Conservation (phyloP, 2,888 invertebrate genomes). For the Drosophila acutilabella region DNA sequence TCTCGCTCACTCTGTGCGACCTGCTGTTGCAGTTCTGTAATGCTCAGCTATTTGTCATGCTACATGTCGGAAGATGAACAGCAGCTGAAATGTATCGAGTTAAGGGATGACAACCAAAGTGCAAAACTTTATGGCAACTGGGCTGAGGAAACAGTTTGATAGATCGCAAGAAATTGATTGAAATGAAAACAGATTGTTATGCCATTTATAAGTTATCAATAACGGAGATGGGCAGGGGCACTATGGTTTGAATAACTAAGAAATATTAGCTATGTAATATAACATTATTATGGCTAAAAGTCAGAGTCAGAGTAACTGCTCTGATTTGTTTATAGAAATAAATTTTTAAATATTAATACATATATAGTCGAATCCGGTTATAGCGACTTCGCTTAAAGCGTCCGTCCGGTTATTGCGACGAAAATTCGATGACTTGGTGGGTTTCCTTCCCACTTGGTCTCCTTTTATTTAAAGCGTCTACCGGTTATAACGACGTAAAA, state of each 20-base stretch:
- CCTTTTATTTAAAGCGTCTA: no score
- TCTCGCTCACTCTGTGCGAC: conserved; percentile 23
- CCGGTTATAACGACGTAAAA: no score
- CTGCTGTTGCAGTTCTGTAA: conserved; percentile 65
- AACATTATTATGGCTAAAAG: background rate
- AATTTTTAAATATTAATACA: no score
- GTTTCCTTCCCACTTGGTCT: no score
- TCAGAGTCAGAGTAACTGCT: no score
- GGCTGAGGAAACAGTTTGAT: conserved; percentile 8
- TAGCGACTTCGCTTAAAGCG: no score
- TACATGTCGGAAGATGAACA: conserved; percentile 34
- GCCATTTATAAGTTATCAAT: conserved; percentile 7
- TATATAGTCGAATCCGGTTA: no score
- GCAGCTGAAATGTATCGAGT: conserved; percentile 14
- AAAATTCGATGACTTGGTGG: no score
- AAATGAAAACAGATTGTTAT: background rate
- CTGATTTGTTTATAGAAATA: no score
- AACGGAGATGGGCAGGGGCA: background rate
- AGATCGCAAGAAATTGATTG: conserved; percentile 9
- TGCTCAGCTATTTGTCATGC: conserved; percentile 69
- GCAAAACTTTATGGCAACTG: conserved; percentile 8
- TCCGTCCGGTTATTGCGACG: no score
- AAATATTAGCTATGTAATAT: background rate
- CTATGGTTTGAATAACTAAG: no score
- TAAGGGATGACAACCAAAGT: background rate